These are phyloP conservation scores for Catharus fuscescens DNA, from an alignment of 2,113 vertebrate genomes.

Conservation along the genomic window DNA sequence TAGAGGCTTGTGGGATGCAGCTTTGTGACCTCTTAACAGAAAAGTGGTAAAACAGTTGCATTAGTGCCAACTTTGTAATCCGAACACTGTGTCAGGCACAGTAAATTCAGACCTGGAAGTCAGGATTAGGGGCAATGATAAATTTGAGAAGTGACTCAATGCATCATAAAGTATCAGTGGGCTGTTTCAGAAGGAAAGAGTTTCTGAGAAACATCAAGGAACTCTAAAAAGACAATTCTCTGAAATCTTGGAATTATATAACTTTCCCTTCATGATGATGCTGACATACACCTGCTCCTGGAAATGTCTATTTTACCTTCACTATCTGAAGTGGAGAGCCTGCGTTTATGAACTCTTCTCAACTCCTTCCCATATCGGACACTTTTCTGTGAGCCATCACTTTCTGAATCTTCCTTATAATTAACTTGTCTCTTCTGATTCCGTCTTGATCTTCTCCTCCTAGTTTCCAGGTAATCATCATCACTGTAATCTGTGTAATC, in stretches of 20 bases:
- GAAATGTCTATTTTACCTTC: conserved; percentile 78
- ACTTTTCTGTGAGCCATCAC: conserved; percentile 85
- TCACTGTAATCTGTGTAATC: conserved; percentile 88
- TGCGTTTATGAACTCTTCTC: conserved; percentile 80
- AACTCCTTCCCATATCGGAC: conserved; percentile 78
- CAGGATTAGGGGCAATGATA: background rate
- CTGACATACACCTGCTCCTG: background rate
- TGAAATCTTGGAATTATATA: background rate
- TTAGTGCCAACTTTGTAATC: background rate
- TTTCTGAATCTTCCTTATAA: conserved; percentile 96
- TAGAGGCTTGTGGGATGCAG: fast-evolving
- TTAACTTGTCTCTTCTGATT: conserved; percentile 93
- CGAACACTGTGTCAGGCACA: background rate
- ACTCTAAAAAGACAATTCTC: background rate
- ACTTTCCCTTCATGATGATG: background rate
- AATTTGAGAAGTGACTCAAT: background rate
- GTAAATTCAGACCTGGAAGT: background rate
- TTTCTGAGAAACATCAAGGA: background rate
- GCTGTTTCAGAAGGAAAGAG: background rate
- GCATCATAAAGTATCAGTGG: background rate
- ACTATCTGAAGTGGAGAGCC: conserved; percentile 91
- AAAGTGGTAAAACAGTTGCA: background rate
- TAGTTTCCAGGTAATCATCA: conserved; percentile 87
- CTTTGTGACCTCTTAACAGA: background rate
- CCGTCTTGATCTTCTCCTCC: conserved; percentile 87